Base-by-base conservation (phyloP, 53 echinoderm and acorn worm species). In the Holothuria leucospilota region DNA sequence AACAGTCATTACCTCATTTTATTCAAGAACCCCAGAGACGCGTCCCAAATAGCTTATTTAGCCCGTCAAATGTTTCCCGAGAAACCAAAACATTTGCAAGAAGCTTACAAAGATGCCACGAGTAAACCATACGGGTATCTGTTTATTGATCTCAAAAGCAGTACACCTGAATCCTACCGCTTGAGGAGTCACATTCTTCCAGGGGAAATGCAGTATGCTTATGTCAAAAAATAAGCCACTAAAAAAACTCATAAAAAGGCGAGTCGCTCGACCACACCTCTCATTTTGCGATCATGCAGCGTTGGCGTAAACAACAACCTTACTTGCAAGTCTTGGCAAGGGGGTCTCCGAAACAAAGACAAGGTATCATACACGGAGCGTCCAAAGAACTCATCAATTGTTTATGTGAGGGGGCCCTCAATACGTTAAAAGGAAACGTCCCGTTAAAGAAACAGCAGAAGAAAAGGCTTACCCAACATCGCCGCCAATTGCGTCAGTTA, bases 1-100 rank as follows among this genome's bases (percentile, higher is more conserved):
- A 95, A 93, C 59, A 82, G 91, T 21, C 93, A 93, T 68, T 93
- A 93, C 88, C 69, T 93, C 67, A 66, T 92, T 18, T 58, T 93
- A 6, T 95, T 91, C 59, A 95, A 95, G 84, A 95, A 95, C 26
- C 93, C 96, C 2, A 69, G 90, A 59, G 96, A 95, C 34, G 74
- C 87, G 13, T 93, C 93, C 6, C 95, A 95, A 85, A 95, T 95
- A 21, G 65, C 28, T 7, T 86, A 93, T 69, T 62, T 93, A 13
- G 91, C 93, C 20, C 89, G 87, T 68, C 96, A 96, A 60, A 91
- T 93, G 87, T 93, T 86, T 51, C 96, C 91, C 0, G 86, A 77
- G 15, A 93, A 93, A 65, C 41, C 67, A 0, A 91, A 87, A 42
- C 91, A 78, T 71, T 73, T 93, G 46, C 87, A 91, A 77, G 95